These are phyloP conservation scores for Danionella cerebrum DNA, from an alignment of 2,113 vertebrate genomes.

Conservation along the genomic window DNA sequence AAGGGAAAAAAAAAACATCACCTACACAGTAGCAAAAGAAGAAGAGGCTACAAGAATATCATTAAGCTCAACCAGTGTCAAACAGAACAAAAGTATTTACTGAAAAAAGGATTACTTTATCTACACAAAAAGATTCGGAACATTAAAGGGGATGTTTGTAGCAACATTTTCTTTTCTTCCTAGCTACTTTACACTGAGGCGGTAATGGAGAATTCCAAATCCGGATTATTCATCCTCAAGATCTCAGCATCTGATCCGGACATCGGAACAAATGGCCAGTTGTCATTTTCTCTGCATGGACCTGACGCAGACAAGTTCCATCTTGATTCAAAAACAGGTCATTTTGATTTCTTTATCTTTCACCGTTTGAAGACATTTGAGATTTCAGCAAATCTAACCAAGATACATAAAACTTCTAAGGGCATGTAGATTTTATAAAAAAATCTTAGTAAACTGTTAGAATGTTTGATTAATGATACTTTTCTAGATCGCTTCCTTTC, in stretches of 20 bases:
- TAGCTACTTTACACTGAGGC: conserved; percentile 79
- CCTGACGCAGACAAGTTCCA: conserved; percentile 79
- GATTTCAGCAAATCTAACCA: background rate
- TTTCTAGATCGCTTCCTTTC: background rate
- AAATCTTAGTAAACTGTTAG: background rate
- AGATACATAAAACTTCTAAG: too few relatives aligned
- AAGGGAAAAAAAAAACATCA: too few relatives aligned
- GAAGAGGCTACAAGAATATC: too few relatives aligned
- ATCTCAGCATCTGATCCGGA: conserved; percentile 81
- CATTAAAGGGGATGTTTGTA: background rate
- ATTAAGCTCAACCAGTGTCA: too few relatives aligned
- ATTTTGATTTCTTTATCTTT: conserved; percentile 25
- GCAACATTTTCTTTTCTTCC: background rate
- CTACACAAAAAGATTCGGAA: too few relatives aligned
- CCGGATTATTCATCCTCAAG: conserved; percentile 74
- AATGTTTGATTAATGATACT: background rate
- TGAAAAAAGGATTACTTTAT: too few relatives aligned
- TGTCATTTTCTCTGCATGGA: conserved; percentile 84
- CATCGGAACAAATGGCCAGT: conserved; percentile 75
- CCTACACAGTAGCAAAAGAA: too few relatives aligned
- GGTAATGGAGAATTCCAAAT: conserved; percentile 77
- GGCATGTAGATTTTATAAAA: too few relatives aligned
- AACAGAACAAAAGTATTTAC: too few relatives aligned
- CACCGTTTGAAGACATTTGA: background rate
- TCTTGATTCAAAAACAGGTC: conserved; percentile 81